phyloP scores from a whole-genome alignment of 2,888 invertebrate species.

The Dione juno region DNA sequence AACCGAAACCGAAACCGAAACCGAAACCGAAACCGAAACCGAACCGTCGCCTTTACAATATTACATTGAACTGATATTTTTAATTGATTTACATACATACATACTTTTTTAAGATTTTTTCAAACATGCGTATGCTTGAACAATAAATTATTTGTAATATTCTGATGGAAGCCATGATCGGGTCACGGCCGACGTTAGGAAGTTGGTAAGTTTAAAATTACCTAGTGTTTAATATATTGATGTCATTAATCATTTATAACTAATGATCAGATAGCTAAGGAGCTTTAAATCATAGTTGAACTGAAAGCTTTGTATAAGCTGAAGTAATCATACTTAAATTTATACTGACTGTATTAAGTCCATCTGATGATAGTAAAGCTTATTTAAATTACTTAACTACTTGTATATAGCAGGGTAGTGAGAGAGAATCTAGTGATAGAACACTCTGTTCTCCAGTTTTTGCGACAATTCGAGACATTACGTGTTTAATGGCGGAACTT shows the following conservation, averaged over 20 bases:
- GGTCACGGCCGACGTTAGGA: constrained; percentile 25
- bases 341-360: not conserved
- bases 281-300: not conserved
- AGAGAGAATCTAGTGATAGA: no score
- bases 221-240: constrained; percentile 11
- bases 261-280: not conserved
- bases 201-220: constrained; percentile 20
- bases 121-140: not conserved
- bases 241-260: constrained; percentile 5
- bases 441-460: no score
- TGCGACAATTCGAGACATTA: no score
- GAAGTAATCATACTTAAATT: not conserved
- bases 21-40: no score
- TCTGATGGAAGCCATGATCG: constrained; percentile 22
- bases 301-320: not conserved
- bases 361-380: no score
- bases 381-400: no score
- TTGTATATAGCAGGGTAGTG: no score
- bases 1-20: no score
- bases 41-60: no score
- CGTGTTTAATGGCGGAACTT: no score
- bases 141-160: not conserved
- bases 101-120: not conserved
- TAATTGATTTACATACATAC: no score
- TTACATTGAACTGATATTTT: no score